These are phyloP conservation scores for Cataglyphis hispanica DNA, from an alignment of 1,140 invertebrate species.

Conservation along the genomic window DNA sequence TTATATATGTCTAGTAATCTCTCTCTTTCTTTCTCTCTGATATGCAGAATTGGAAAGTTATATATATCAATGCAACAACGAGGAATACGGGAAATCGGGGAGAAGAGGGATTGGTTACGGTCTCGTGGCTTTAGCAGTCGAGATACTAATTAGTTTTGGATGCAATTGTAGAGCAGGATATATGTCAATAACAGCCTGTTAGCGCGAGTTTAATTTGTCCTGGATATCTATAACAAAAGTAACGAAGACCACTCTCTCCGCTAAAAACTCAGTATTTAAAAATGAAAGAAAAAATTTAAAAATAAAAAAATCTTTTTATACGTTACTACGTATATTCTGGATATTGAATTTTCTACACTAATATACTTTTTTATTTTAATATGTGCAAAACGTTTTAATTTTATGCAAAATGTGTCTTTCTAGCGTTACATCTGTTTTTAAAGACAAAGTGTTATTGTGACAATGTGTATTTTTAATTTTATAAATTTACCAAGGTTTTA, in stretches of 20 bases:
- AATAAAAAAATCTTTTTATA: background rate
- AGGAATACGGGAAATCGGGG: background rate
- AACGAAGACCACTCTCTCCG: conserved; percentile 22
- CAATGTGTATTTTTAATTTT: too few species aligned
- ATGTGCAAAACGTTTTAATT: background rate
- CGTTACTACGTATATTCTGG: background rate
- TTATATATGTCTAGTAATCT: background rate
- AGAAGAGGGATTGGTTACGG: conserved; percentile 26
- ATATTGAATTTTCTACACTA: background rate
- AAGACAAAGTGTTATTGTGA: too few species aligned
- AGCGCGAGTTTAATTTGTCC: conserved; percentile 28
- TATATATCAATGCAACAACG: background rate
- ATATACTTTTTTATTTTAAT: background rate
- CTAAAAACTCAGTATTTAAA: background rate
- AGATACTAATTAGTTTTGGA: conserved; percentile 58
- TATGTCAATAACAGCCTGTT: conserved; percentile 50
- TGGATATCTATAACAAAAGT: conserved; percentile 32
- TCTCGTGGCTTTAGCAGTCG: conserved; percentile 31
- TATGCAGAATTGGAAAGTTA: background rate
- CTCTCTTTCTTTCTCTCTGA: background rate
- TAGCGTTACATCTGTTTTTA: too few species aligned
- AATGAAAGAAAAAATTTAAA: background rate
- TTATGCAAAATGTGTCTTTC: too few species aligned
- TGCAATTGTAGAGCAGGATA: conserved; percentile 26
- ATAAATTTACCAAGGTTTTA: too few species aligned